These are phyloP conservation scores for Arremon aurantiirostris DNA, from an alignment of 2,797 vertebrate species.

Conservation along the genomic window DNA sequence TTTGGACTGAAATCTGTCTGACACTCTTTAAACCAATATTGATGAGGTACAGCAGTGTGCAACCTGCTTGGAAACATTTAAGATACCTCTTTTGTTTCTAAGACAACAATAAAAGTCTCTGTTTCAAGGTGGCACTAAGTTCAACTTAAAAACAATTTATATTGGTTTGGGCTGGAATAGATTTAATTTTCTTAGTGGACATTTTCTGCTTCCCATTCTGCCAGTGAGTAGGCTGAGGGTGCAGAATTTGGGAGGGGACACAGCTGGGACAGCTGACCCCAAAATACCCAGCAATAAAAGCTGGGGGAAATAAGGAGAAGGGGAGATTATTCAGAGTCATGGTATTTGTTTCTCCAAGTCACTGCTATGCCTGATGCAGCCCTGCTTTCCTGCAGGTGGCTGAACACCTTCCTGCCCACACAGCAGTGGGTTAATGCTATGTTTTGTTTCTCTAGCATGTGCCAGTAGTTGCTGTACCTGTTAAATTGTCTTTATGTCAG, in stretches of 20 bases:
- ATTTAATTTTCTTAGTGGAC: background rate
- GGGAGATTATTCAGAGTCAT: background rate
- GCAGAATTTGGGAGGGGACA: background rate
- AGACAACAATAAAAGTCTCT: background rate
- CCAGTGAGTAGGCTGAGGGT: background rate
- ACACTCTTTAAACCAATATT: background rate
- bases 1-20: background rate
- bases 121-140: background rate
- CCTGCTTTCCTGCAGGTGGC: background rate
- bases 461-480: background rate
- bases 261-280: background rate
- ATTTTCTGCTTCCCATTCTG: background rate
- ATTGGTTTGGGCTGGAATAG: background rate
- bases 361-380: too few relatives aligned
- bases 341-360: background rate
- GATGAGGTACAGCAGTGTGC: fast-evolving
- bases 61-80: background rate
- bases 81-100: background rate
- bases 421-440: background rate
- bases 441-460: background rate
- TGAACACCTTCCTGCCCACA: background rate
- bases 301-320: background rate
- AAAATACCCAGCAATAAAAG: background rate
- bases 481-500: background rate
- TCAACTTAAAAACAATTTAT: background rate